A percentile compares a stretch with the other conserved stretches of the same genome.
Conservation (phyloP, 2,797 vertebrate species). For the Urosaurus nigricauda region DNA sequence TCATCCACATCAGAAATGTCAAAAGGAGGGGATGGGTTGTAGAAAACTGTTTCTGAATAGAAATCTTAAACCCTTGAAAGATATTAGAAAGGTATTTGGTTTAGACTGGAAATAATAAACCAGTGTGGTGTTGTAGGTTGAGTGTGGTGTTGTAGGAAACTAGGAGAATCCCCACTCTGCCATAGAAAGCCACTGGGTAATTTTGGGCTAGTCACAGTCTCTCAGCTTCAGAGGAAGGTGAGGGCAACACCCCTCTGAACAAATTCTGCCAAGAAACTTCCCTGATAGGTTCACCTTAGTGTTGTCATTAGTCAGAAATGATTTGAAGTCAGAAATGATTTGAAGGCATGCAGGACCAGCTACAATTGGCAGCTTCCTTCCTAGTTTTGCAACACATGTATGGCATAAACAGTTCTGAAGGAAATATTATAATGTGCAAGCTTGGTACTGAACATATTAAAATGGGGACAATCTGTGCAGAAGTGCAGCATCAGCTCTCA, state of each 20-base stretch:
- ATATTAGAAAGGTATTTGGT: conserved; percentile 1
- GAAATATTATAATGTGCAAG: not conserved
- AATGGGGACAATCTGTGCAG: not conserved
- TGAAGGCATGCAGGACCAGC: too few relatives aligned
- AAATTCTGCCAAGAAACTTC: too few relatives aligned
- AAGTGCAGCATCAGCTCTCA: not conserved
- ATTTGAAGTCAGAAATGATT: too few relatives aligned
- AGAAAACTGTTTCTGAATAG: conserved; percentile 7
- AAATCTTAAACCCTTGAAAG: conserved; percentile 3
- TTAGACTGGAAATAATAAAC: not conserved
- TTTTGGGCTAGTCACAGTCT: too few relatives aligned
- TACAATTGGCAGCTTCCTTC: not conserved
- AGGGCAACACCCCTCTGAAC: too few relatives aligned
- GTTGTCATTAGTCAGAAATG: too few relatives aligned
- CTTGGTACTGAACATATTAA: not conserved
- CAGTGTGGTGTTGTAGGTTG: too few relatives aligned
- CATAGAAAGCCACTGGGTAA: too few relatives aligned
- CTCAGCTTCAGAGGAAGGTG: too few relatives aligned
- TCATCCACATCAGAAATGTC: not conserved
- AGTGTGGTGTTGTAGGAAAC: too few relatives aligned
- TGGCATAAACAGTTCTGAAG: not conserved
- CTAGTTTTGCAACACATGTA: not conserved
- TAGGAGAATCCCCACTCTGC: too few relatives aligned
- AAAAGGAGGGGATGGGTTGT: not conserved
- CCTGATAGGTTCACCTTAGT: too few relatives aligned